Conservation (phyloP, 1,140 invertebrate genomes). For the Diprion similis region DNA sequence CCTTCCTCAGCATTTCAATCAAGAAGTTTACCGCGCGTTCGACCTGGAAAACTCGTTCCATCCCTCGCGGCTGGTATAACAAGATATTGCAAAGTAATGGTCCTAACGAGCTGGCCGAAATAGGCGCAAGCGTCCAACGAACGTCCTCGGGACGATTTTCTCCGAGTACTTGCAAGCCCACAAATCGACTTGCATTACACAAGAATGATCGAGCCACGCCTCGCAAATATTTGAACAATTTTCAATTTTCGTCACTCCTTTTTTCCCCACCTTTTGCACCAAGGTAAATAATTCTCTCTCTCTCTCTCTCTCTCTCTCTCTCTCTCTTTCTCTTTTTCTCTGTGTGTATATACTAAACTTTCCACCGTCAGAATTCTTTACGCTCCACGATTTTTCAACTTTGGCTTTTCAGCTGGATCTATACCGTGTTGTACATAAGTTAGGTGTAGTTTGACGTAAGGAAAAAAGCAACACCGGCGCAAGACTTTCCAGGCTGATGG, state of each 20-base stretch:
- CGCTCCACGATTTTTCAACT: too few relatives aligned
- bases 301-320: neutral
- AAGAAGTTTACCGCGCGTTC: neutral
- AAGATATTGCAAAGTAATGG: constrained; percentile 3
- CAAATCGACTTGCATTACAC: neutral
- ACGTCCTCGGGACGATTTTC: too few relatives aligned
- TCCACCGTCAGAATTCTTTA: too few relatives aligned
- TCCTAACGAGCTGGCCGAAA: constrained; percentile 10
- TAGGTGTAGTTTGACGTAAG: too few relatives aligned
- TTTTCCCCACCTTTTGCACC: neutral
- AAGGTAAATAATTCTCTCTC: neutral
- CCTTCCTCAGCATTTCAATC: constrained; percentile 9
- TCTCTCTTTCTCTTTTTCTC: too few relatives aligned
- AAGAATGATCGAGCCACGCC: neutral
- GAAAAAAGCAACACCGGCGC: neutral
- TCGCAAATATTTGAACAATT: neutral
- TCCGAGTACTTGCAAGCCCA: too few relatives aligned
- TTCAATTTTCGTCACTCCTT: neutral
- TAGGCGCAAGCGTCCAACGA: neutral
- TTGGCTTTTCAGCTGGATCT: too few relatives aligned
- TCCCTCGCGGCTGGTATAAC: neutral
- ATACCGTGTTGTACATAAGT: too few relatives aligned
- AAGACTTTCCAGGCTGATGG: neutral
- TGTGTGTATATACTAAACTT: too few relatives aligned
- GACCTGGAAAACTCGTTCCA: neutral